Evolutionary conservation across 2,797 vertebrate species (phyloP).

Genomic region (Champsocephalus esox): DNA sequence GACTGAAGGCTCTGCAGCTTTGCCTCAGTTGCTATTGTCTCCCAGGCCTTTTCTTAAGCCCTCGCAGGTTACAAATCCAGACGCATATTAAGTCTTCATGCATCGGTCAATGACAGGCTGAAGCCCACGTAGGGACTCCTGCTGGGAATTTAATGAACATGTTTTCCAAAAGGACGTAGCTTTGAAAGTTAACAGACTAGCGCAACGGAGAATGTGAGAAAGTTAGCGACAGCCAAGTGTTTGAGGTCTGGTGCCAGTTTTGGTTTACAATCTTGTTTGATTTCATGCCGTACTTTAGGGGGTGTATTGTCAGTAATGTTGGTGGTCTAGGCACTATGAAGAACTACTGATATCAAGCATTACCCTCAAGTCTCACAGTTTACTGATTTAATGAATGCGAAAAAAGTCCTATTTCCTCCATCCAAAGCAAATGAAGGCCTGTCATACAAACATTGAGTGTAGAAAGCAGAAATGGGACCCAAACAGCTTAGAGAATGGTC

Average conservation of each 20-base stretch:
- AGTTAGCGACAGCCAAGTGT: conserved; percentile 47
- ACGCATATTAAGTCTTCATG: conserved; percentile 77
- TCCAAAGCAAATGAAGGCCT: conserved; percentile 38
- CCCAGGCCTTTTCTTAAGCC: conserved; percentile 61
- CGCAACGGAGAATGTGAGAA: conserved; percentile 60
- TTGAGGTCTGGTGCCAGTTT: conserved; percentile 49
- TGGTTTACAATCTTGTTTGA: conserved; percentile 57
- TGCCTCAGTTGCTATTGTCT: conserved; percentile 75
- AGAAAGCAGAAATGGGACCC: conserved; percentile 31
- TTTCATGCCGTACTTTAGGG: conserved; percentile 49
- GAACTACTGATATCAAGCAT: conserved; percentile 20
- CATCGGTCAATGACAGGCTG: conserved; percentile 69
- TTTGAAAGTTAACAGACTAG: conserved; percentile 62
- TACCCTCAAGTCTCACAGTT: conserved; percentile 25
- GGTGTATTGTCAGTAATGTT: conserved; percentile 27
- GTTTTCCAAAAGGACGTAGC: conserved; percentile 67
- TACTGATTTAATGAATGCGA: conserved; percentile 23
- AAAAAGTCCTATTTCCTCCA: conserved; percentile 18
- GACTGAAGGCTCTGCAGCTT: conserved; percentile 72
- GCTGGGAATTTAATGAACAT: conserved; percentile 79
- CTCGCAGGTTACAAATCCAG: conserved; percentile 77
- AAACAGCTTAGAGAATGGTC: conserved; percentile 56
- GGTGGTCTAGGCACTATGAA: conserved; percentile 32
- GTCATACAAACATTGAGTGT: conserved; percentile 22
- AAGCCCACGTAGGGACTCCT: conserved; percentile 60